Base-by-base conservation (phyloP, 2,888 invertebrate species). In the Drosophila falleni region DNA sequence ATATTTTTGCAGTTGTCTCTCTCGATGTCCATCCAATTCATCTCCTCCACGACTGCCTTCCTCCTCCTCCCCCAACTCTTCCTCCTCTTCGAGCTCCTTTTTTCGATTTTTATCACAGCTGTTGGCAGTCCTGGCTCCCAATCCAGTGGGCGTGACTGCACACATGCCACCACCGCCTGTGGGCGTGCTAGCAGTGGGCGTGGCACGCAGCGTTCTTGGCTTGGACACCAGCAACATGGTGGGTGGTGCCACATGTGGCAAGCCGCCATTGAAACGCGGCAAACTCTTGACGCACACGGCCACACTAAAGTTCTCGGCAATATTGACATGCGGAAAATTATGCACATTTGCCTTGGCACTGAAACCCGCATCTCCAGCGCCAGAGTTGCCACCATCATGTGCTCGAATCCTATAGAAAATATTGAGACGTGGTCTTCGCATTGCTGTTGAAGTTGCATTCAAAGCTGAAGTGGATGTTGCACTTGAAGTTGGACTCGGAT, bases 241-340 rank as follows among this genome's bases (percentile, higher is more conserved):
- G 44, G 37, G 5, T 2, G 46, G 15, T 5, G 87, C 82, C 35
- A 92, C 93, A 23, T 93, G 92, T 8, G 97, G 97, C 81, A 97
- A 94, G 47, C 95, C 94, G 35, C 95, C 94, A 71, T 96, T 95
- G 81, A 95, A 94, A 44, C 98, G 94, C 26, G 97, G 97, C 82
- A 97, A 93, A 92, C 95, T 95, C 91, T 95, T 94, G 60, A 95
- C 93, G 33, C 94, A 93, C 55, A 96, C 94, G 73, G 91, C 90
- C 19, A 92, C 85, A 72, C 91, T 90, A 56, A 90, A 90, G 78
- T 88, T 91, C 66, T 93, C 93, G 54, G 91, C 88, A 61, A 93
- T 90, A 72, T 91, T 90, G 35, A 93, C 92, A 68, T 91, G 91
- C 37, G 93, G 93, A 85, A 93, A 93, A 81, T 93, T 92, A 67